Evolutionary conservation across 2,113 vertebrate species (phyloP), one percentile per base, ranked within the genome.

Genomic region (Dermatemys mawii): DNA sequence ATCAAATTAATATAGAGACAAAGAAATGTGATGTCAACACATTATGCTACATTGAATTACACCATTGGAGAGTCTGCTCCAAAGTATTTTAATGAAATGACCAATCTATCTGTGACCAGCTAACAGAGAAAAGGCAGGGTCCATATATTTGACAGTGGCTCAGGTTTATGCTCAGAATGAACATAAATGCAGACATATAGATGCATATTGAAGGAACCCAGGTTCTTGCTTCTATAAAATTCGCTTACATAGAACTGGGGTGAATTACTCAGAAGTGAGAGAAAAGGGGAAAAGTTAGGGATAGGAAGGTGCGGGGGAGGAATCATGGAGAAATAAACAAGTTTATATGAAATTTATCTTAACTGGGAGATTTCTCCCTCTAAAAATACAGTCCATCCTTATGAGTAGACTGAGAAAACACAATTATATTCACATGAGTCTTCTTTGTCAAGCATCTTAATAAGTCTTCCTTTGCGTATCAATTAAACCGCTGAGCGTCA

Each of bases 11-110:
- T 75, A 75, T 41, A 44, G 11, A 44, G 41, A 26, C 38, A 75
- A 73, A 70, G 67, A 26, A 44, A 41, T 26, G n/a, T 38, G 17
- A 27, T 41, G 22, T 44, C 22, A 63, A 63, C 17, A 8, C 35
- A 17, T 67, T 67, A 11, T 26, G 38, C 24, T 75, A 75, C 11
- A 44, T 13, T 75, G 70, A n/a, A n/a, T 44, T 41, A 75, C 10
- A 26, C 10, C 38, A 75, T 13, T 1, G 22, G 10, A 44, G n/a
- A 21, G 38, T 11, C 21, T 73, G n/a, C n/a, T 73, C n/a, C 38
- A 16, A 4, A 67, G 29, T 0, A 0, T 53, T 49, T 2, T 78
- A 8, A 29, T 1, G 3, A 26, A 32, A 29, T n/a, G 29, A 27
- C 10, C 1, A 7, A 41, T 5, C 49, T 57, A 6, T 83, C 79